A percentile compares a stretch with the other conserved stretches of the same genome.
These are phyloP conservation scores for Smittia aterrima DNA, from an alignment of 2,888 invertebrate genomes.

Conservation along the genomic window DNA sequence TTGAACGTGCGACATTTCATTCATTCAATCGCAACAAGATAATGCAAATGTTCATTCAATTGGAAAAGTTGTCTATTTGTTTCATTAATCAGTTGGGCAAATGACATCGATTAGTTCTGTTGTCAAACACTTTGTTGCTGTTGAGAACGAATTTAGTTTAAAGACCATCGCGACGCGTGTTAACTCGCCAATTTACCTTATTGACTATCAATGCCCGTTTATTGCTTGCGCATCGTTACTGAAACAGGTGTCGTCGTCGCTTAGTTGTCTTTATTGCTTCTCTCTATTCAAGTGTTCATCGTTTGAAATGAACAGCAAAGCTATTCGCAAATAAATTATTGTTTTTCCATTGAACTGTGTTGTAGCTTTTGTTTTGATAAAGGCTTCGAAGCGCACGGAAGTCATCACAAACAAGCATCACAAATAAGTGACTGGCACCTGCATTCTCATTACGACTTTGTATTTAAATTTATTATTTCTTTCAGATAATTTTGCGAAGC, in stretches of 20 bases:
- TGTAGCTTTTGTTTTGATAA: too few species aligned
- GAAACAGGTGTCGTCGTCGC: neutral
- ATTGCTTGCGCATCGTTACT: neutral
- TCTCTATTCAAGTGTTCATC: too few species aligned
- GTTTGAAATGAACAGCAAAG: too few species aligned
- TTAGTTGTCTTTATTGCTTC: neutral
- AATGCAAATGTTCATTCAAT: neutral
- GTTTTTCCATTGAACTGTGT: too few species aligned
- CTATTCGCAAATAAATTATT: too few species aligned
- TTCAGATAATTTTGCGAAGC: too few species aligned
- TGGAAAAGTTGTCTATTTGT: neutral
- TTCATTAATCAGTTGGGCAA: neutral
- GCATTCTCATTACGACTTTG: too few species aligned
- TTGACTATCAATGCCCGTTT: neutral
- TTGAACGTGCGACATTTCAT: slow-evolving; percentile 9
- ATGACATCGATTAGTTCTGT: neutral
- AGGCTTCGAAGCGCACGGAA: too few species aligned
- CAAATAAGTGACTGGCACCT: too few species aligned
- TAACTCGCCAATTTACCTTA: neutral
- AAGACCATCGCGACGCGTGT: too few species aligned
- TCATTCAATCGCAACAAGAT: neutral
- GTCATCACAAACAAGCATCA: too few species aligned
- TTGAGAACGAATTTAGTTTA: neutral
- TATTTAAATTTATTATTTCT: too few species aligned
- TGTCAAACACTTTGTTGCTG: neutral